Conservation (phyloP, 2,888 invertebrate species). For the Galeopsomyia nigrocyanea region DNA sequence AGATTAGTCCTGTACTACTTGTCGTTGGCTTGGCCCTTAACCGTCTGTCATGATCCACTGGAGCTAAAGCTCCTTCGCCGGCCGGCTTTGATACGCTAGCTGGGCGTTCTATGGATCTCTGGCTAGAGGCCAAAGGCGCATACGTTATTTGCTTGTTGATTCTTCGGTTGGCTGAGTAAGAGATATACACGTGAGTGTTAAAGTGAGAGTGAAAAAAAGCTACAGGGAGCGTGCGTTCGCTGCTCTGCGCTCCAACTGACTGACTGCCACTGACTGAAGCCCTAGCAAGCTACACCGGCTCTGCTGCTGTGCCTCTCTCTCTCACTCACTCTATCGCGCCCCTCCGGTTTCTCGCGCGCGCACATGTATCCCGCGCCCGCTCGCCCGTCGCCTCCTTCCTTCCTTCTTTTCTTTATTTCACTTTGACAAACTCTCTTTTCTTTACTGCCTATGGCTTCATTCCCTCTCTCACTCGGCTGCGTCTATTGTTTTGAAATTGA, state of each 20-base stretch:
- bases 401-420: too few relatives aligned
- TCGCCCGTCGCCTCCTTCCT: too few relatives aligned
- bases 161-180: not conserved
- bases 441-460: slow-evolving; percentile 9
- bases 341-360: not conserved
- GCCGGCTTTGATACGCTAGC: not conserved
- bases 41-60: too few relatives aligned
- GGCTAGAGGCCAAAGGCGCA: not conserved
- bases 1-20: too few relatives aligned
- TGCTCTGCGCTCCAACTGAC: slow-evolving; percentile 43
- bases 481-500: too few relatives aligned
- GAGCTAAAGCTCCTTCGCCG: not conserved
- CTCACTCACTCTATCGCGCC: slow-evolving; percentile 7
- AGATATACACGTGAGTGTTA: too few relatives aligned
- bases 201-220: not conserved
- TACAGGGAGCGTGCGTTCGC: slow-evolving; percentile 28
- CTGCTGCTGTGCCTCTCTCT: not conserved
- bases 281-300: too few relatives aligned
- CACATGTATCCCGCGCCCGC: not conserved
- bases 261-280: not conserved
- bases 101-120: not conserved
- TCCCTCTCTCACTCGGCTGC: slow-evolving; percentile 12
- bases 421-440: not conserved
- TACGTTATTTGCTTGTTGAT: not conserved
- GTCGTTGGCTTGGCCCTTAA: too few relatives aligned